phyloP scores from a whole-genome alignment of 2,888 invertebrate species.

The Mactromeris polynyma region DNA sequence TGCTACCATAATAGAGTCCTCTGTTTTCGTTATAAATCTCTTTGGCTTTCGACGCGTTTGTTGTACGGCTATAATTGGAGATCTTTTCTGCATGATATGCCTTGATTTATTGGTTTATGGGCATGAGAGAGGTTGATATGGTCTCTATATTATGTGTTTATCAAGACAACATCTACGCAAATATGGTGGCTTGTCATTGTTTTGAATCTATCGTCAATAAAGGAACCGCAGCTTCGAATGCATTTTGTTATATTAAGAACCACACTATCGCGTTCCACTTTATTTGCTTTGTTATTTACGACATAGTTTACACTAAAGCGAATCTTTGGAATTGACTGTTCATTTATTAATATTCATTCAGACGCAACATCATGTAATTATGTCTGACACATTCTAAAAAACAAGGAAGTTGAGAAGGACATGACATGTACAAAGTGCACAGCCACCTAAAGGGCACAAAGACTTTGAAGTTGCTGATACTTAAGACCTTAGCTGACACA shows the following conservation, averaged over 20 bases:
- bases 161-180: constrained; percentile 33
- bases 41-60: constrained; percentile 64
- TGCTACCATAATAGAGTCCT: constrained; percentile 40
- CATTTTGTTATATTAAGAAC: constrained; percentile 13
- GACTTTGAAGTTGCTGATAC: background rate
- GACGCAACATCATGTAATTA: background rate
- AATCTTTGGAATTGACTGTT: constrained; percentile 8
- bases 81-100: constrained; percentile 60
- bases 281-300: background rate
- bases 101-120: constrained; percentile 61
- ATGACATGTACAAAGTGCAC: no score
- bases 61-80: constrained; percentile 64
- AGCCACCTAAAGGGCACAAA: no score
- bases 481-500: background rate
- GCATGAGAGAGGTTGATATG: constrained; percentile 49
- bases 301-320: background rate
- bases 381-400: background rate
- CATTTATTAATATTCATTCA: constrained; percentile 1
- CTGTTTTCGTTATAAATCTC: constrained; percentile 61
- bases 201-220: constrained; percentile 23
- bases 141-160: constrained; percentile 49
- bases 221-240: background rate
- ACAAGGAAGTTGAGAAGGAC: background rate
- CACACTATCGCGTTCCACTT: background rate
- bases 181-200: constrained; percentile 39